Evolutionary conservation across 1,140 invertebrate species (phyloP), one percentile per base, ranked within the genome.

Genomic region (Drosophila sp.): DNA sequence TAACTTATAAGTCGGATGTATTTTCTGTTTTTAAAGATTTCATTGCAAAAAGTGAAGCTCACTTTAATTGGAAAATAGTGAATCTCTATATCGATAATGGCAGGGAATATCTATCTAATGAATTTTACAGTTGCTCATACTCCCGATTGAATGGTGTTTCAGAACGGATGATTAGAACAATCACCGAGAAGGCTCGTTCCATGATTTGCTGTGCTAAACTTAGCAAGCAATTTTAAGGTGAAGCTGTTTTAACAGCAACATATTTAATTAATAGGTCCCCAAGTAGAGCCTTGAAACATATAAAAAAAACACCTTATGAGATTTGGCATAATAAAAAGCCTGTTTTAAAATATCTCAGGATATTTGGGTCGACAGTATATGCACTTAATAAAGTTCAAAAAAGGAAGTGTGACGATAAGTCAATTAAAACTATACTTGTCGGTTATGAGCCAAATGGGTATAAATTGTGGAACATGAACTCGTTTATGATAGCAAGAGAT

Each of bases 71-170:
- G 27, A 91, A 91, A 85, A 11, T 93, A 56, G 87, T 87, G 17
- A 84, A 92, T 70, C 71, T 93, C 7, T 73, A 68, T 29, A 63
- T 73, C 25, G 71, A 73, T 40, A 73, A 68, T 67, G 65, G 65
- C 17, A 56, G 63, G 17, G 47, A 70, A 29, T 65, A 74, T 25
- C 23, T 68, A 1, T 72, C 65, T 7, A 72, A 67, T 40, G 64
- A 79, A 66, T 29, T 54, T 71, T 30, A 93, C 89, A 6, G 85
- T 93, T 47, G 1, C 89, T 92, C 89, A 92, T 64, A 93, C 92
- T 7, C 93, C 93, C 91, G 94, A 71, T 78, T 91, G 79, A 94
- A 94, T 92, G 92, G 93, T 72, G 90, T 93, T 2, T 77, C 93
- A 25, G 93, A 94, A 71, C 75, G 93, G 35, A 92, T 93, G 80